phyloP scores from a whole-genome alignment of 2,113 vertebrate genomes.

The Sakesphorus luctuosus region DNA sequence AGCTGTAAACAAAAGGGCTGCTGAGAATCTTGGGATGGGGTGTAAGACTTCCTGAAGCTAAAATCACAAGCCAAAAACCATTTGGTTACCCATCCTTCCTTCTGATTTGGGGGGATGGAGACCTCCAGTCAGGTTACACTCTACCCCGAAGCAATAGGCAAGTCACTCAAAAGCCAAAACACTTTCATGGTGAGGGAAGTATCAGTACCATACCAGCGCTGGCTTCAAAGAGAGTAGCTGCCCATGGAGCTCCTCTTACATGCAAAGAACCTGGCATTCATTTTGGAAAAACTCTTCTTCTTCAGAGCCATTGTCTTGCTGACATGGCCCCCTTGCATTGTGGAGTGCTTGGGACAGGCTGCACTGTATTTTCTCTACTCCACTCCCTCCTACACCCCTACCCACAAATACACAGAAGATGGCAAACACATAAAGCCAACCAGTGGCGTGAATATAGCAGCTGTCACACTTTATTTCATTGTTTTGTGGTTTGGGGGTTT shows the following conservation, averaged over 20 bases:
- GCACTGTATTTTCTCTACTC: not conserved
- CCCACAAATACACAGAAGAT: not conserved
- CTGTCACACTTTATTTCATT: conserved; percentile 39
- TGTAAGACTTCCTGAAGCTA: not conserved
- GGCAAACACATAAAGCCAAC: fast-evolving
- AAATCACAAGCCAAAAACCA: not conserved
- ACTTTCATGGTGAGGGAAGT: not conserved
- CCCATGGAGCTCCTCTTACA: not conserved
- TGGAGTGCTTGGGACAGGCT: not conserved
- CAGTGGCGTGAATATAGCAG: not conserved
- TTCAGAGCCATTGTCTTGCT: not conserved
- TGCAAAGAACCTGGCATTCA: not conserved
- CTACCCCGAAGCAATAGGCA: not conserved
- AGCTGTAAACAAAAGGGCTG: not conserved
- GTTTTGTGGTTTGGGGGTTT: not conserved
- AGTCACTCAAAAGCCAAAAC: not conserved
- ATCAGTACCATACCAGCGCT: not conserved
- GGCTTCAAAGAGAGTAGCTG: not conserved
- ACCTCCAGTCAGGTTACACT: not conserved
- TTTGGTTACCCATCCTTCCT: not conserved
- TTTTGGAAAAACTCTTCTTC: not conserved
- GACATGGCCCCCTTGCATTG: fast-evolving
- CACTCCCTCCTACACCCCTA: not conserved
- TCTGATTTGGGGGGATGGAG: not conserved
- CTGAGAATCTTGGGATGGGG: not conserved